Conservation (phyloP, 2,888 invertebrate species). For the Heliconius sara region DNA sequence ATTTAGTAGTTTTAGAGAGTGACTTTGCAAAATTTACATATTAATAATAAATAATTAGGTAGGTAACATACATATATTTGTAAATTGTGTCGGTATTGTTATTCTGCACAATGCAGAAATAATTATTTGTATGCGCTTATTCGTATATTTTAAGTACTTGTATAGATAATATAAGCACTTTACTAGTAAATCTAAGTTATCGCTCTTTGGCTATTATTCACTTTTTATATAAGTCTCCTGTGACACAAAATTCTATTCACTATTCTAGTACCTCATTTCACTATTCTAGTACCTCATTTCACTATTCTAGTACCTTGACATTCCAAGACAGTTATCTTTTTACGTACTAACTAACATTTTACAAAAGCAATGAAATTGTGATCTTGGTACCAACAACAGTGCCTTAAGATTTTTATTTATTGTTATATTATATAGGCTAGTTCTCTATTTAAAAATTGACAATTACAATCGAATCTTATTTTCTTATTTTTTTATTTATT, state of each 20-base stretch:
- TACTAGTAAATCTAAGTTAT: constrained; percentile 69
- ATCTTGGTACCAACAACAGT: constrained; percentile 81
- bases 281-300: constrained; percentile 58
- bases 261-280: too few relatives aligned
- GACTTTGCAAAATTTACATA: constrained; percentile 70
- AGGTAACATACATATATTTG: constrained; percentile 75
- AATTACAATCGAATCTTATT: constrained; percentile 69
- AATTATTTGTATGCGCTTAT: constrained; percentile 84
- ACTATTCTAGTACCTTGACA: constrained; percentile 68
- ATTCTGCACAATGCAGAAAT: constrained; percentile 85
- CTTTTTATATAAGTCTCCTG: constrained; percentile 58
- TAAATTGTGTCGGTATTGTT: constrained; percentile 84
- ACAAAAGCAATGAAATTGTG: constrained; percentile 73
- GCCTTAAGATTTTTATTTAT: constrained; percentile 84
- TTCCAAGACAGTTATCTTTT: constrained; percentile 74
- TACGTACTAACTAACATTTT: constrained; percentile 63
- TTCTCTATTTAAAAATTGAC: constrained; percentile 78
- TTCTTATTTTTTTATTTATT: constrained; percentile 54
- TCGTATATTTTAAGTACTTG: constrained; percentile 71
- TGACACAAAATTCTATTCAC: constrained; percentile 60
- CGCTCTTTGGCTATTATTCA: constrained; percentile 52
- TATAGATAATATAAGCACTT: constrained; percentile 68
- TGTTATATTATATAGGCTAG: constrained; percentile 81
- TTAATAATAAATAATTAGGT: constrained; percentile 52
- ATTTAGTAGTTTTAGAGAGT: constrained; percentile 67